Evolutionary conservation across 2,113 vertebrate species (phyloP).

Genomic region (Nycticryphes semicollaris): DNA sequence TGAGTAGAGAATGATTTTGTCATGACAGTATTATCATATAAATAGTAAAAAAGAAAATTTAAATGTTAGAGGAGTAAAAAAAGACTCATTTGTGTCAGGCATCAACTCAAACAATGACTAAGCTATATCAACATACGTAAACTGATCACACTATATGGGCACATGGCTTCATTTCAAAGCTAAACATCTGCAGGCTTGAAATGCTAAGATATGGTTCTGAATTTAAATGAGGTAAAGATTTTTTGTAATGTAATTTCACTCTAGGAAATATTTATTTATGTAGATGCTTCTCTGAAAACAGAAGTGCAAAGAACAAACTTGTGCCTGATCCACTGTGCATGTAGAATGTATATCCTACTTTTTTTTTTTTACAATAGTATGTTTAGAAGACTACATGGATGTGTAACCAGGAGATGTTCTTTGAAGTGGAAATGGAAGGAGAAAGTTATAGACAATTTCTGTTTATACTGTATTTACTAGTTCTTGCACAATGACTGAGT

Average conservation of each 20-base stretch:
- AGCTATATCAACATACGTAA: conserved; percentile 4
- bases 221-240: conserved; percentile 27
- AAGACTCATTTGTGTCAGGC: background rate
- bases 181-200: conserved; percentile 29
- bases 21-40: background rate
- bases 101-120: conserved; percentile 25
- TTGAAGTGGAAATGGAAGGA: background rate
- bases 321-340: background rate
- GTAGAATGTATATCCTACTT: background rate
- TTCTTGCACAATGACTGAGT: background rate
- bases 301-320: background rate
- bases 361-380: background rate
- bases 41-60: background rate
- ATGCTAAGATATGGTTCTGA: background rate
- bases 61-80: background rate
- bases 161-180: conserved; percentile 12
- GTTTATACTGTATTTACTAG: background rate
- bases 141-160: background rate
- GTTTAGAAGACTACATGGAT: background rate
- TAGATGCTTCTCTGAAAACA: background rate
- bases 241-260: background rate
- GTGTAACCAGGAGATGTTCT: background rate
- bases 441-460: background rate
- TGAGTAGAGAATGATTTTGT: background rate
- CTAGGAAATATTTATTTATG: background rate